Evolutionary conservation across 2,113 vertebrate genomes (phyloP), one percentile per base, ranked within the genome.

Genomic region (Xerus inauris): DNA sequence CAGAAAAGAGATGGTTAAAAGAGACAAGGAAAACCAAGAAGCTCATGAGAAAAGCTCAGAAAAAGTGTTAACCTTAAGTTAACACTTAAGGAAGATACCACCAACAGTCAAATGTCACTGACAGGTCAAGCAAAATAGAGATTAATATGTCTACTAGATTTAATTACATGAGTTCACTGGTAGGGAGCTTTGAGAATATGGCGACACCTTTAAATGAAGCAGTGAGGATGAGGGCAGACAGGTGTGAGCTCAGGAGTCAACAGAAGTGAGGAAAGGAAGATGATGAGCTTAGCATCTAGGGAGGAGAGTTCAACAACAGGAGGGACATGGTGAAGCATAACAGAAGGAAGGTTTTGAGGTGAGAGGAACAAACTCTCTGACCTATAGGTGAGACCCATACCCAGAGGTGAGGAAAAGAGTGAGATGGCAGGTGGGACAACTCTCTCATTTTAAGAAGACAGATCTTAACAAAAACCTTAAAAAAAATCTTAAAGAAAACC

Each of bases 41-140:
- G 32, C 76, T 87, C 82, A 83, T 47, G 54, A 87, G 87, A 91
- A 83, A 86, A 82, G 77, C 59, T 85, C 57, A 65, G 67, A 87
- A 35, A 59, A 84, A 85, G 57, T 47, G 32, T 77, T 47, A 59
- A 42, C 47, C 47, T 59, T 65, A 87, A 91, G 75, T n/a, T n/a
- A n/a, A n/a, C n/a, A n/a, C n/a, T n/a, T n/a, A 65, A 84, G 76
- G 28, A 84, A 24, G 72, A 20, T 54, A 51, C 67, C 62, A 54
- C 57, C 38, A 64, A 67, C 14, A 93, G 76, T 93, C 65, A 88
- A 90, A 71, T 64, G 67, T 1, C 38, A 77, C 82, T 88, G 51
- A 54, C 28, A 59, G 38, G 24, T 72, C 38, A 54, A 83, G 42
- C 72, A 51, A 87, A 69, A 51, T 1, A 54, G 65, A 94, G 65